Evolutionary conservation across 2,888 invertebrate genomes (phyloP), one percentile per base, ranked within the genome.

Genomic region (Pyrgus malvae): DNA sequence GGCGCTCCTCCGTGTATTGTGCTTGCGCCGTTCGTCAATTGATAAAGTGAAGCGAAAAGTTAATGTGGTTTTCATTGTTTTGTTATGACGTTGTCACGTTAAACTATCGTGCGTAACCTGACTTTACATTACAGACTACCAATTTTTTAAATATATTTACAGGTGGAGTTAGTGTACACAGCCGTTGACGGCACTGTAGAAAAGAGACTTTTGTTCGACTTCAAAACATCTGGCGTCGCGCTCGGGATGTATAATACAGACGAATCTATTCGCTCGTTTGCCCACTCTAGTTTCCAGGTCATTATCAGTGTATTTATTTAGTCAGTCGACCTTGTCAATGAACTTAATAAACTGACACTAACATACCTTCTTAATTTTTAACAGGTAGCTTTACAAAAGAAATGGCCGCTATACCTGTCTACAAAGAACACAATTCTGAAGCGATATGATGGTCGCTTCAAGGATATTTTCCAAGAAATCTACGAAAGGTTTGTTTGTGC

Each of bases 401-500:
- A 95, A 74, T 96, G 95, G 95, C 97, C 97, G 0, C 90, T 97
- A n/a, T 97, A 97, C 81, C 81, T 97, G 76, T 96, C 96, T 56
- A 97, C 97, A 3, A 97, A 97, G 86, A 97, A 97, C 80, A 97
- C 97, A 1, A 97, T 97, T 70, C 89, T 97, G 44, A 97, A 97
- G 83, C 91, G 91, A 62, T 97, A 97, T 74, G 97, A 97, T 77
- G 97, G 97, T 9, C 92, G 96, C 17, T 97, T 97, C 87, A 97
- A 97, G 89, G 97, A 97, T 76, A 96, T 97, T 66, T 97, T 97
- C 84, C 94, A 97, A 88, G 96, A 96, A 76, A 93, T 97, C 68
- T 97, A 93, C 80, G 94, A 96, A 64, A 93, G 92, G 95, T 95
- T 84, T 77, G 87, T 70, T n/a, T 33, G 1, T 14, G 5, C 11